phyloP scores from a whole-genome alignment of 2,113 vertebrate genomes.

The Neofelis nebulosa region DNA sequence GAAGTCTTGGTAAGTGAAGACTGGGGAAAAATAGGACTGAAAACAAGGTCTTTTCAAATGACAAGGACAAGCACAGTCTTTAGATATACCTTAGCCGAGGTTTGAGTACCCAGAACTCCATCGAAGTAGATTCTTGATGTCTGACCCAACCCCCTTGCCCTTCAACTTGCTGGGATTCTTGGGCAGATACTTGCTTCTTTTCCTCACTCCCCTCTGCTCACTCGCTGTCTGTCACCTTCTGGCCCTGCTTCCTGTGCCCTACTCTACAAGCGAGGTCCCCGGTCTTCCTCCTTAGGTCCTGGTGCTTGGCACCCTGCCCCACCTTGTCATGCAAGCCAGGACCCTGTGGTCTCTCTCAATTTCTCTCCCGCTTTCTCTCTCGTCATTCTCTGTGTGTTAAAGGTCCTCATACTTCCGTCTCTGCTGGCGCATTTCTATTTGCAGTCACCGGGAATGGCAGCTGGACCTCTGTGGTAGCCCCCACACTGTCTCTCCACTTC shows the following conservation, averaged over 20 bases:
- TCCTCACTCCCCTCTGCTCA: not conserved
- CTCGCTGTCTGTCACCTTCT: not conserved
- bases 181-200: rapidly evolving
- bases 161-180: not conserved
- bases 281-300: not conserved
- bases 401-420: not conserved
- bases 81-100: not conserved
- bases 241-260: not conserved
- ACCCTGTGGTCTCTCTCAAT: not conserved
- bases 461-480: not conserved
- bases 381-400: not conserved
- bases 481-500: not conserved
- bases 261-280: not conserved
- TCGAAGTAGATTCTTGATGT: not conserved
- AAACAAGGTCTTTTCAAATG: not conserved
- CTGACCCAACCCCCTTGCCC: not conserved
- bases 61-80: not conserved
- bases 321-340: not conserved
- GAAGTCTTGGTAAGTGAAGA: constrained; percentile 13
- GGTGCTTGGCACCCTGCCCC: too few relatives aligned
- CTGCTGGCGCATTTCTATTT: not conserved
- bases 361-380: not conserved
- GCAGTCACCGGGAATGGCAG: not conserved
- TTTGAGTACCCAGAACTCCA: not conserved
- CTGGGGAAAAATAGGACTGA: not conserved